Evolutionary conservation across 2,888 invertebrate genomes (phyloP).

Genomic region (Ormyrus nitidulus): DNA sequence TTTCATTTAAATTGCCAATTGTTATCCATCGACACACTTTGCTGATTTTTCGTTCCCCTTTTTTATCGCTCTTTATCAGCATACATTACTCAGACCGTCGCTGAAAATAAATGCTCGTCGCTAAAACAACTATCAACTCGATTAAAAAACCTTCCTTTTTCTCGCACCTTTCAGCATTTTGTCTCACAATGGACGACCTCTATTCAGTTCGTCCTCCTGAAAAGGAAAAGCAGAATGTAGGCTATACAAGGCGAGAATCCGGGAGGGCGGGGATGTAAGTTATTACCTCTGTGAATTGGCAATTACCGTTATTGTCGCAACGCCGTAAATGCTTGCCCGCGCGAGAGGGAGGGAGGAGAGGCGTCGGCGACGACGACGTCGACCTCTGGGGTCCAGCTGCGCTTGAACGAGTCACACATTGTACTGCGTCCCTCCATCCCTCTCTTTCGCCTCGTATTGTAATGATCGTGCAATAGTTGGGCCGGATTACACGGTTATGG

Average conservation of each 20-base stretch:
- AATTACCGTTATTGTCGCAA: conserved; percentile 69
- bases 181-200: too few species aligned
- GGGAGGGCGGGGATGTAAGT: conserved; percentile 58
- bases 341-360: conserved; percentile 56
- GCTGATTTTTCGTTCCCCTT: too few species aligned
- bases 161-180: too few species aligned
- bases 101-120: too few species aligned
- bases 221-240: too few species aligned
- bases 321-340: conserved; percentile 61
- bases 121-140: too few species aligned
- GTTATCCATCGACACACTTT: neutral
- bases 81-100: too few species aligned
- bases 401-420: conserved; percentile 23
- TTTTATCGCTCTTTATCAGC: neutral
- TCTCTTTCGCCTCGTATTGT: conserved; percentile 40
- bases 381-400: conserved; percentile 33
- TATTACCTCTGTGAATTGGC: conserved; percentile 70
- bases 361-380: conserved; percentile 58
- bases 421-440: conserved; percentile 11
- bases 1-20: conserved; percentile 34
- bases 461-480: conserved; percentile 61
- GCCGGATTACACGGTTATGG: conserved; percentile 61
- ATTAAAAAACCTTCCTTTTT: too few species aligned
- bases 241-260: conserved; percentile 1
- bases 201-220: too few species aligned